Conservation (phyloP, 2,113 vertebrate species). For the Chionomys nivalis region DNA sequence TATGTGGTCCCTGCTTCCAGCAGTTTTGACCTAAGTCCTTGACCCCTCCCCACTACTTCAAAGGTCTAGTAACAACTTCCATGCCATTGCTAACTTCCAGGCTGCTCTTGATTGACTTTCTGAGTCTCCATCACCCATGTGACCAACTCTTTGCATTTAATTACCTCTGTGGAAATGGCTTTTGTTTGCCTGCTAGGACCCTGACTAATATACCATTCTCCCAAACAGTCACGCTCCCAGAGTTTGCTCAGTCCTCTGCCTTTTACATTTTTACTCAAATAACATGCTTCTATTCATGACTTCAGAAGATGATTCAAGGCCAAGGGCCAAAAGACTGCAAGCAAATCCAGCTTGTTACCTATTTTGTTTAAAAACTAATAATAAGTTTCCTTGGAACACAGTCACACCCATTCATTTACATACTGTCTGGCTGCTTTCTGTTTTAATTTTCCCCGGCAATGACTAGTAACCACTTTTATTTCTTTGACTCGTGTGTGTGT, state of each 20-base stretch:
- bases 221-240: not conserved
- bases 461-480: not conserved
- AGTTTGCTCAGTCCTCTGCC: not conserved
- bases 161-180: conserved; percentile 20
- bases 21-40: not conserved
- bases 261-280: not conserved
- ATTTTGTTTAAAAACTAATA: conserved; percentile 25
- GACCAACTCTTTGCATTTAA: conserved; percentile 14
- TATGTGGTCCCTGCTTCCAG: not conserved
- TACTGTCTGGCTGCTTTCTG: conserved; percentile 10
- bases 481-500: not conserved
- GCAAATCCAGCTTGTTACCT: not conserved
- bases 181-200: conserved; percentile 39
- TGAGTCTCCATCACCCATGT: not conserved
- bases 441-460: not conserved
- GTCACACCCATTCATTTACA: conserved; percentile 15
- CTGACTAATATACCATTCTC: not conserved
- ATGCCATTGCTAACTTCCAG: not conserved
- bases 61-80: not conserved
- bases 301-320: not conserved
- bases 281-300: not conserved
- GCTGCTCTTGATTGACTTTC: not conserved
- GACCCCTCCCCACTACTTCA: not conserved
- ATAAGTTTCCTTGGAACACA: not conserved
- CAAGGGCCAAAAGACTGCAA: not conserved